Conservation (phyloP, 64 coral and sea anemone genomes). For the Pachyseris speciosa region DNA sequence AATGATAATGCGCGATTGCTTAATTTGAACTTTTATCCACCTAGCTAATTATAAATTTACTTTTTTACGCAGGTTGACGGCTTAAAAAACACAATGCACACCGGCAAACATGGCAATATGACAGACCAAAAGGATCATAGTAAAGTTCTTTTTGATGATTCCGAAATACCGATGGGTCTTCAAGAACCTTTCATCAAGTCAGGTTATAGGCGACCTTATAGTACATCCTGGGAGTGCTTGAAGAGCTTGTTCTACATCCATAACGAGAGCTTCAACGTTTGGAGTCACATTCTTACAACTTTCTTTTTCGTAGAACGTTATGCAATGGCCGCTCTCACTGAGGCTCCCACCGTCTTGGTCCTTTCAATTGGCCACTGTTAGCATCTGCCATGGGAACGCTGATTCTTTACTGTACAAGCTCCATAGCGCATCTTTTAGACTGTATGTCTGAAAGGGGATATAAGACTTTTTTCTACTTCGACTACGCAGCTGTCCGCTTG, state of each 20-base stretch:
- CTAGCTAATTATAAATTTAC: no score
- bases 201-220: conserved; percentile 77
- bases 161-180: no score
- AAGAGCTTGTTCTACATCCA: conserved; percentile 59
- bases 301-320: neutral
- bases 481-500: conserved; percentile 50
- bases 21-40: no score
- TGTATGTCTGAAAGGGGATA: conserved; percentile 20
- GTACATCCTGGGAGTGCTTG: conserved; percentile 64
- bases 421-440: conserved; percentile 31
- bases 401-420: conserved; percentile 11
- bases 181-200: conserved; percentile 57
- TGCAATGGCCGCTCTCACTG: neutral
- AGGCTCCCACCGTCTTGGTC: neutral
- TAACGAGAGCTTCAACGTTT: conserved; percentile 86
- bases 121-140: neutral
- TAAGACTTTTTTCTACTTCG: conserved; percentile 56
- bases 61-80: no score
- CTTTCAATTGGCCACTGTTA: conserved; percentile 29
- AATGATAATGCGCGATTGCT: no score
- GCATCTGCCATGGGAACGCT: conserved; percentile 14
- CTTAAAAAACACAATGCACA: no score
- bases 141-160: no score
- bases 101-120: neutral
- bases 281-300: conserved; percentile 76